Base-by-base conservation (phyloP, 1,140 invertebrate species). In the Lordiphosa stackelbergi region DNA sequence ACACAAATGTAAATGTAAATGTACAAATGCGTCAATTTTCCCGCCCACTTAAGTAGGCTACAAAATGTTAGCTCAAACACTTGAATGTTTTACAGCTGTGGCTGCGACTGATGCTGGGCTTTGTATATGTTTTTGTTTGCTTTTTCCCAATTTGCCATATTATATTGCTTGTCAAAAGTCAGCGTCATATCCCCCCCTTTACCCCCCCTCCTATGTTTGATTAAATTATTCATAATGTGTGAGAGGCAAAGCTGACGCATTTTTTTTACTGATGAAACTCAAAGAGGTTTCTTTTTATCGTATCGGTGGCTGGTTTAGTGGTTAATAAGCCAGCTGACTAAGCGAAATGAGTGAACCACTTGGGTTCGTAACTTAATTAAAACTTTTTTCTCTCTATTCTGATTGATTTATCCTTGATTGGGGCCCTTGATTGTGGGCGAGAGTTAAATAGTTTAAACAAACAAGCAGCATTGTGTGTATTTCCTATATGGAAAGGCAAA, bases 41-140 rank as follows among this genome's bases (percentile, higher is more conserved):
- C 12, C 13, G 24, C 43, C 11, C 43, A 34, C 43, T 31, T 46
- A 46, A 46, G 43, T 46, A 46, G 43, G 43, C 43, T 31, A 46
- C 19, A 5, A 46, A 46, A 31, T 46, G 13, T 5, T 8, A 11
- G 11, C 2, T 31, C 22, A 3, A 12, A 22, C 22, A 31, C 12
- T 12, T 11, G 42, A 12, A 1, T 4, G 8, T 9, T 4, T 10
- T 5, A 3, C 13, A 42, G 40, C 40, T 42, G 40, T 3, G 19
- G 19, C 19, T 19, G 19, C 19, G 19, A 8, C 5, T 13, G 37
- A 3, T 6, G 12, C 38, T 9, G 6, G n/a, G 22, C 0, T 0
- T 10, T 16, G 12, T 19, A 6, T 41, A 4, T 40, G 5, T 19
- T 2, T 38, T 11, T 38, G n/a, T 12, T 31, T 31, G 28, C 37